Evolutionary conservation across 2,797 vertebrate species (phyloP).

Genomic region (Dicrostonyx torquatus): DNA sequence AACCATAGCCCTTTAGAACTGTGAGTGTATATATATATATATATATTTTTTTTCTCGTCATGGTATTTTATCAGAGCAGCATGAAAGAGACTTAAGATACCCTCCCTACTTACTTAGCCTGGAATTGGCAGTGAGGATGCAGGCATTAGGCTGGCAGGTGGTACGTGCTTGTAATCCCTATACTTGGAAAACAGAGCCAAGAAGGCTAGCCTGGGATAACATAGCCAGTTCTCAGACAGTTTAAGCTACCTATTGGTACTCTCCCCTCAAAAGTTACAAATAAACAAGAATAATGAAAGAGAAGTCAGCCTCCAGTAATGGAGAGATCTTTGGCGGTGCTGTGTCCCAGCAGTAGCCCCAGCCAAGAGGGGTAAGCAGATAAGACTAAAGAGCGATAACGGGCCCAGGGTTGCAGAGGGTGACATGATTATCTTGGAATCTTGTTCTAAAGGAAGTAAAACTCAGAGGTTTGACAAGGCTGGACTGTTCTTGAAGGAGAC

Average conservation of each 20-base stretch:
- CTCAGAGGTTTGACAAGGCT: background rate
- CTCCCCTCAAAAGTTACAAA: background rate
- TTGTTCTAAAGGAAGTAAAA: background rate
- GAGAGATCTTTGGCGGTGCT: background rate
- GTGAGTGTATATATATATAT: no score
- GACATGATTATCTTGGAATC: background rate
- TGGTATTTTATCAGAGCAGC: background rate
- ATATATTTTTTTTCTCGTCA: no score
- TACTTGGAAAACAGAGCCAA: background rate
- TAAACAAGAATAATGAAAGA: background rate
- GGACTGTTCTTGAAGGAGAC: no score
- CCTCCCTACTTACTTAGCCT: background rate
- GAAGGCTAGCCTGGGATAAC: background rate
- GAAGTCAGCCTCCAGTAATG: background rate
- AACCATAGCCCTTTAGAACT: background rate
- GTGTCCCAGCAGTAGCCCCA: background rate
- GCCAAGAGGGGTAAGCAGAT: background rate
- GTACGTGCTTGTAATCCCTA: background rate
- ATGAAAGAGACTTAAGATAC: background rate
- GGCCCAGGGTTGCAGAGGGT: background rate
- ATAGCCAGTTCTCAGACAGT: background rate
- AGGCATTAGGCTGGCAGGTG: background rate
- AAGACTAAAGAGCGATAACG: background rate
- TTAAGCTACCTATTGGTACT: background rate
- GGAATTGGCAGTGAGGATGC: background rate